Evolutionary conservation across 2,113 vertebrate species (phyloP).

Genomic region (Cynoglossus semilaevis): DNA sequence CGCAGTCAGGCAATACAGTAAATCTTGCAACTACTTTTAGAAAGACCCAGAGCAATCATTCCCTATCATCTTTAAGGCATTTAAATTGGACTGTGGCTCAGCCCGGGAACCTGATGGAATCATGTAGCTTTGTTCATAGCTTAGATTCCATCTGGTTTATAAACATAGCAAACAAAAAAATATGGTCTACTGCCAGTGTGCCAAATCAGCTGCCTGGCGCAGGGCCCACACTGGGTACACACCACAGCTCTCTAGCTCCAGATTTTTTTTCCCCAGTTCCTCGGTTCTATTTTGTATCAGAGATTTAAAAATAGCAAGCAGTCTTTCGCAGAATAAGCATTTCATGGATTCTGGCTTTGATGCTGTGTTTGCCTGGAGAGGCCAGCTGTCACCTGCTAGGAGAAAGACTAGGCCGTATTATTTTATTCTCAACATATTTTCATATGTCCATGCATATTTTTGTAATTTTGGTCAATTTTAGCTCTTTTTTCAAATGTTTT

Average conservation of each 20-base stretch:
- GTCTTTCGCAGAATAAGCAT: slow-evolving; percentile 75
- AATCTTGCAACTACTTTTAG: too few relatives aligned
- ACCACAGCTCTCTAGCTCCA: slow-evolving; percentile 30
- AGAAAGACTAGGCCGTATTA: slow-evolving; percentile 33
- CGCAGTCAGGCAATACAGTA: too few relatives aligned
- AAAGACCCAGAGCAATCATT: too few relatives aligned
- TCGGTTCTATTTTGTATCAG: slow-evolving; percentile 57
- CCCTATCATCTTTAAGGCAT: too few relatives aligned
- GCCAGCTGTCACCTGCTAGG: slow-evolving; percentile 73
- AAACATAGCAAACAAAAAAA: slow-evolving; percentile 44
- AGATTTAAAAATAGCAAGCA: slow-evolving; percentile 74
- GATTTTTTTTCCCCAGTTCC: slow-evolving; percentile 32
- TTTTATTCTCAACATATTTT: slow-evolving; percentile 34
- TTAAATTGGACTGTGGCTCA: slow-evolving; percentile 24
- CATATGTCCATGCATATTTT: too few relatives aligned
- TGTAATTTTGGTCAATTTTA: too few relatives aligned
- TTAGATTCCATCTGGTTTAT: slow-evolving; percentile 64
- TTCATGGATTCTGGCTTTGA: slow-evolving; percentile 71
- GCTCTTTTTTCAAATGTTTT: too few relatives aligned
- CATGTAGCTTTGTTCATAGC: slow-evolving; percentile 52
- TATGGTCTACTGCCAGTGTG: slow-evolving; percentile 29
- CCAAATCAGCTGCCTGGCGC: slow-evolving; percentile 70
- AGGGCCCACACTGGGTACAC: slow-evolving; percentile 37
- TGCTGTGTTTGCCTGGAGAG: slow-evolving; percentile 64
- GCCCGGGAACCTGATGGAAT: slow-evolving; percentile 27